Evolutionary conservation across 2,113 vertebrate genomes (phyloP).

Genomic region (Brachypodius melanocephalos): DNA sequence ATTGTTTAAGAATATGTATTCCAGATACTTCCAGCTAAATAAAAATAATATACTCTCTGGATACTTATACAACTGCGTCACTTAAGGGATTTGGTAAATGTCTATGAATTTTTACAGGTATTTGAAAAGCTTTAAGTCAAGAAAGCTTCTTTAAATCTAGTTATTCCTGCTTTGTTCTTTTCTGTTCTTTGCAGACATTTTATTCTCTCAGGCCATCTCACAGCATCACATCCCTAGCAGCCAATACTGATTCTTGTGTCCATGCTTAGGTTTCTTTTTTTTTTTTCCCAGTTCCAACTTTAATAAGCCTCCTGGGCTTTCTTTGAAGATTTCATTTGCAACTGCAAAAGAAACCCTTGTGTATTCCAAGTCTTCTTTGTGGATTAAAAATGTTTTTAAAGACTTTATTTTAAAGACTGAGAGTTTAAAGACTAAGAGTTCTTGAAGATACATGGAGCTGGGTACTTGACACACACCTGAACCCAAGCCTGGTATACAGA

Average conservation of each 20-base stretch:
- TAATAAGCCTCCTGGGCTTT: slow-evolving; percentile 16
- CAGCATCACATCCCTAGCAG: neutral
- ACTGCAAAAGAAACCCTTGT: neutral
- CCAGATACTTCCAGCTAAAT: neutral
- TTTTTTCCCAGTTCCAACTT: neutral
- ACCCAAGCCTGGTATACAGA: neutral
- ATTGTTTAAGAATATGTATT: neutral
- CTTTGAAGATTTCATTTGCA: slow-evolving; percentile 16
- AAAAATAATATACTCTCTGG: neutral
- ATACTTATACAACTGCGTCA: neutral
- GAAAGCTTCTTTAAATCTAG: neutral
- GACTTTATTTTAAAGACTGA: neutral
- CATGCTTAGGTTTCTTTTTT: neutral
- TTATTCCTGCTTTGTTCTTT: neutral
- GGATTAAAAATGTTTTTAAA: neutral
- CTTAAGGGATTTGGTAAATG: neutral
- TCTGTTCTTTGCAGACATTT: slow-evolving; percentile 6
- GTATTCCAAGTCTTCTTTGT: neutral
- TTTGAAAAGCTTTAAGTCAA: neutral
- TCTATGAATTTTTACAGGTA: neutral
- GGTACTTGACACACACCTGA: neutral
- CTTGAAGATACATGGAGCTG: neutral
- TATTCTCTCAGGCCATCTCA: neutral
- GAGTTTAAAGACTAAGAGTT: no score
- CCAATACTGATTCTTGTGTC: neutral